A percentile compares a stretch with the other conserved stretches of the same genome.
Conservation (phyloP, 2,888 invertebrate genomes). For the Chesias legatella region DNA sequence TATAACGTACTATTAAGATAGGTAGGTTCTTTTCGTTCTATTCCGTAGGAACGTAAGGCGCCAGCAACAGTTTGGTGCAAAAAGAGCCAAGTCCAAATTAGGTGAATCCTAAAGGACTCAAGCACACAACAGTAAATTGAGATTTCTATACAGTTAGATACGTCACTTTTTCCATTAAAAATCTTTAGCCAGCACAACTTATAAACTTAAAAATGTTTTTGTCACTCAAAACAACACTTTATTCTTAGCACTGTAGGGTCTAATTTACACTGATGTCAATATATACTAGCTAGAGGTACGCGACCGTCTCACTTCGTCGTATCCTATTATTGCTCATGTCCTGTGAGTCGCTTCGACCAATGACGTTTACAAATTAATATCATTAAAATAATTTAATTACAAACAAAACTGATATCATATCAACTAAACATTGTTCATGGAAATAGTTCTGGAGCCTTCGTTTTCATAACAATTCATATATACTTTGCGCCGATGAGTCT, state of each 20-base stretch:
- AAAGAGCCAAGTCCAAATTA: too few species aligned
- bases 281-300: conserved; percentile 20
- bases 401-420: too few species aligned
- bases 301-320: conserved; percentile 24
- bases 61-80: too few species aligned
- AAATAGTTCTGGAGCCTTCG: too few species aligned
- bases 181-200: conserved; percentile 37
- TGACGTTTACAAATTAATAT: conserved; percentile 7
- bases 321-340: conserved; percentile 35
- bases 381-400: too few species aligned
- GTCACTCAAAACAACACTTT: conserved; percentile 56
- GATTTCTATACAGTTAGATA: conserved; percentile 20
- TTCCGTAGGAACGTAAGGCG: too few species aligned
- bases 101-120: conserved; percentile 7
- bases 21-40: too few species aligned
- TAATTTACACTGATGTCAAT: conserved; percentile 34
- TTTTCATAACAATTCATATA: too few species aligned
- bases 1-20: conserved; percentile 2
- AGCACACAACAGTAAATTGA: conserved; percentile 25
- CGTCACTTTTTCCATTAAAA: conserved; percentile 21
- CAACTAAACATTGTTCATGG: too few species aligned
- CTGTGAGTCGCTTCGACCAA: conserved; percentile 20
- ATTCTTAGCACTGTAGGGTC: conserved; percentile 52
- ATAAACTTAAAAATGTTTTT: conserved; percentile 38
- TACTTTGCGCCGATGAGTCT: too few species aligned